Base-by-base conservation (phyloP, 1,140 invertebrate genomes). In the Lordiphosa mommai region DNA sequence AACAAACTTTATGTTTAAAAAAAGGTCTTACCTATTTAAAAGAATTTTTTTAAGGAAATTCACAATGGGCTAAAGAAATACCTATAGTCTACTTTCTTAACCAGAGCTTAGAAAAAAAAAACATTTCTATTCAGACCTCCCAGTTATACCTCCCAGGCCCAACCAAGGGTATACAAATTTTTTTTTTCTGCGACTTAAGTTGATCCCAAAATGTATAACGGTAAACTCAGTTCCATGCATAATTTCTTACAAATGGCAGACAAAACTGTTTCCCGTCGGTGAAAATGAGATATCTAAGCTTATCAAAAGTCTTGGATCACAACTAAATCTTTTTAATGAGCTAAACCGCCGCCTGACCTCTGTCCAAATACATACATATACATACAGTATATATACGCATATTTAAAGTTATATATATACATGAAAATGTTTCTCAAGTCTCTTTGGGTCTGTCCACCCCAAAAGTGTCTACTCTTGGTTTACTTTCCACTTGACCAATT, bases 401-500 rank as follows among this genome's bases (percentile, higher is more conserved):
- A 37, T 38, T 27, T 50, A 50, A 7, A 2, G 7, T 44, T 63
- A 49, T 48, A 73, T 10, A 52, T 13, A 7, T 23, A 51, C 51
- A 46, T 60, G 32, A 43, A 38, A 51, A 48, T 34, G 27, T 79
- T 59, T 79, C 52, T 47, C 52, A 41, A 53, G 56, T 12, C 43
- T 32, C 49, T 50, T 49, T 48, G 38, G 56, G 41, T 46, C 38
- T 49, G 44, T 33, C 13, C 50, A 57, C 56, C 57, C 59, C 66
- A 51, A 50, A 50, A 51, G 43, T 58, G 60, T 47, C 32, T 17
- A 32, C 43, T 84, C 77, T 84, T 77, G 77, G 77, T 70, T 84
- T 69, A 84, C 77, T 84, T 84, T 84, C 77, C 77, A 84, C 77
- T 84, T 84, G 77, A 84, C 77, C 77, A 84, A 84, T 84, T 84